Evolutionary conservation across 2,888 invertebrate genomes (phyloP).

Genomic region (Hedya salicella): DNA sequence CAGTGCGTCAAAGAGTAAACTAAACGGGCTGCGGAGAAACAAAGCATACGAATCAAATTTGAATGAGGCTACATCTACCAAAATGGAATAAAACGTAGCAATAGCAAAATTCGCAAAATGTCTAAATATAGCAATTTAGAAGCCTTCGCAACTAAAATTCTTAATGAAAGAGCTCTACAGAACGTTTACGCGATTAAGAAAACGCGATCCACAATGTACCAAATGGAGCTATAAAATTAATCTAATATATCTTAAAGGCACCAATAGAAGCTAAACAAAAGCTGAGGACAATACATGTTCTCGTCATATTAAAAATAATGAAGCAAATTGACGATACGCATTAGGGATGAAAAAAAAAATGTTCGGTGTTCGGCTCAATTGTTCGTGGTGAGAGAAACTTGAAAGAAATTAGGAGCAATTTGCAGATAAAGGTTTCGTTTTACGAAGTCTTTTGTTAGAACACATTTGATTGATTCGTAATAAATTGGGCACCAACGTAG

Average conservation of each 20-base stretch:
- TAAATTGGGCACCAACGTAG: neutral
- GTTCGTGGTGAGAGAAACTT: neutral
- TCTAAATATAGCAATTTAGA: neutral
- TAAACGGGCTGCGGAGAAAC: constrained; percentile 6
- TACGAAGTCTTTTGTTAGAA: neutral
- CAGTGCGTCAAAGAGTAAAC: neutral
- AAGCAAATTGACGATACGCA: neutral
- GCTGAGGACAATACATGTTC: constrained; percentile 20
- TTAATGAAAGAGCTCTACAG: constrained; percentile 13
- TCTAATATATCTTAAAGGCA: constrained; percentile 16
- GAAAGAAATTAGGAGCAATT: constrained; percentile 1
- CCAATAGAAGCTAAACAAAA: constrained; percentile 17
- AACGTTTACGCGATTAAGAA: constrained; percentile 29
- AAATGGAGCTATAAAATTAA: constrained; percentile 33
- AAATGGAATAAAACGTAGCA: constrained; percentile 11
- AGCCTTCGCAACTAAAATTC: neutral
- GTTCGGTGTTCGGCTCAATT: constrained; percentile 10
- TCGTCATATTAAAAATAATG: constrained; percentile 3
- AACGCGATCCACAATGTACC: constrained; percentile 20
- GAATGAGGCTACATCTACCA: constrained; percentile 8
- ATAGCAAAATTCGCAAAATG: constrained; percentile 8
- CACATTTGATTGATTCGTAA: neutral
- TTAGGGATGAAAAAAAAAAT: constrained; percentile 7
- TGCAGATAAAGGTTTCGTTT: neutral
- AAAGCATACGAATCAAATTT: constrained; percentile 13